Evolutionary conservation across 2,113 vertebrate species (phyloP).

Genomic region (Choloepus hoffmanni): DNA sequence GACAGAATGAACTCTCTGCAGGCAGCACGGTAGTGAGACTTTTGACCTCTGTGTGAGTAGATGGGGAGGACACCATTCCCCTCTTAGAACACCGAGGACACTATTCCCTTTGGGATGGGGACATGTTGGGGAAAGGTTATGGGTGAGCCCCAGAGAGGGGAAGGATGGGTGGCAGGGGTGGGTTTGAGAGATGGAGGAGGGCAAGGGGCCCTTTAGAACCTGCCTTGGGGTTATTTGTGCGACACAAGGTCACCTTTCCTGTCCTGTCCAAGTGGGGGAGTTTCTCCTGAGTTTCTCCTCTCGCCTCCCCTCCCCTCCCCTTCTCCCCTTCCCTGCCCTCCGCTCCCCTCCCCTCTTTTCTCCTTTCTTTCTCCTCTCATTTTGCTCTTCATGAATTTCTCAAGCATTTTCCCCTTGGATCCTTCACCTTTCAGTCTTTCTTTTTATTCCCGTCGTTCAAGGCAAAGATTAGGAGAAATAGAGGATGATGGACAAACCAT

Average conservation of each 20-base stretch:
- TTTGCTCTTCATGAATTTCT: neutral
- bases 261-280: neutral
- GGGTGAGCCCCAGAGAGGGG: neutral
- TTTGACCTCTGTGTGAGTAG: neutral
- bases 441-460: neutral
- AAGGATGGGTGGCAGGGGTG: neutral
- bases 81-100: too few species aligned
- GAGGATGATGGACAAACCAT: neutral
- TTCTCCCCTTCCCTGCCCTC: too few species aligned
- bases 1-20: slow-evolving; percentile 63
- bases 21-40: slow-evolving; percentile 63
- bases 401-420: neutral
- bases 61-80: too few species aligned
- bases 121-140: neutral
- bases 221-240: neutral
- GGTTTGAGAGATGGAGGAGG: neutral
- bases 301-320: fast-evolving
- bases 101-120: neutral
- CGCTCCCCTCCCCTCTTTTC: too few species aligned
- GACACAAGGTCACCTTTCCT: neutral
- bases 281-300: neutral
- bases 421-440: neutral
- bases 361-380: neutral
- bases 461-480: neutral
- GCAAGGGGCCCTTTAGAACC: neutral